Evolutionary conservation across 2,113 vertebrate species (phyloP), one percentile per base, ranked within the genome.

Genomic region (Phainopepla nitens): DNA sequence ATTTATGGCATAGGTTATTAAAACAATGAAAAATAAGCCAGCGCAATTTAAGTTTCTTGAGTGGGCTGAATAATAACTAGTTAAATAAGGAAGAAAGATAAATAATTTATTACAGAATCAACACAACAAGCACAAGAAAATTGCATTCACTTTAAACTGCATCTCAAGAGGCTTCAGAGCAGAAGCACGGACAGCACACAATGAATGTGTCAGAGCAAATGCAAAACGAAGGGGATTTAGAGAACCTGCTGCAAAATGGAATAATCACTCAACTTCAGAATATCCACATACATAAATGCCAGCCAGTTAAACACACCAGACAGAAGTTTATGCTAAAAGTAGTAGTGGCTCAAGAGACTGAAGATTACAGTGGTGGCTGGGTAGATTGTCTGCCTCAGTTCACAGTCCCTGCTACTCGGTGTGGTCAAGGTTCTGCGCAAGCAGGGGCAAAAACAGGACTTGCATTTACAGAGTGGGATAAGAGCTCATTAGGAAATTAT

Each of bases 11-110:
- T 3, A 54, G 47, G 57, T 94, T 89, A 93, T 86, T 90, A 94
- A 94, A 96, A 90, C 51, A 82, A 81, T 39, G 53, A 87, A 66
- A 95, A 95, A 95, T 45, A 82, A 58, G 22, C 69, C 61, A 84
- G 31, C 22, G 49, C 53, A 42, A 94, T 82, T 87, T 71, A 69
- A 87, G 70, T 68, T 91, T 54, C 23, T 85, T 91, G 77, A 90
- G 56, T 21, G 75, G 35, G 50, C 33, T 83, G 70, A 94, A 77
- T 82, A 89, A 79, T 47, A 91, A 70, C 73, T 83, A 83, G 78
- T 85, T 94, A 93, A 94, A 49, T 84, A 79, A 81, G 56, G 33
- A 95, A 82, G 33, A 45, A 87, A 80, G 35, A 54, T 70, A 89
- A 79, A 88, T 88, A 28, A 92, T 87, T 93, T 94, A 77, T 73